phyloP scores from a whole-genome alignment of 2,797 vertebrate genomes.

The Amniataba percoides region DNA sequence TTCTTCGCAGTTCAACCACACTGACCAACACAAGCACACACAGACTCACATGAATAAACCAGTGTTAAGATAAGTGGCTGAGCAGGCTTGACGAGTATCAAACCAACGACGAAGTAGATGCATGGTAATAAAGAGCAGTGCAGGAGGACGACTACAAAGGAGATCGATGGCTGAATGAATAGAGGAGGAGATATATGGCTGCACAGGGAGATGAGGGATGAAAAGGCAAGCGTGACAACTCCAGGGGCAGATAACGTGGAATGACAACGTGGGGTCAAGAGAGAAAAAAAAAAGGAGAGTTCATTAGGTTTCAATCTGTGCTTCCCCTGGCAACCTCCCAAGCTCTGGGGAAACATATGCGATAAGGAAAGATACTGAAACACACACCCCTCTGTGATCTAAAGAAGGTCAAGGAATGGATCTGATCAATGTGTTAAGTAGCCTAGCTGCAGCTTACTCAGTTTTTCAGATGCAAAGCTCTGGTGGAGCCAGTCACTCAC shows the following conservation, averaged over 20 bases:
- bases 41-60: conserved; percentile 27
- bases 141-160: conserved; percentile 8
- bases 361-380: conserved; percentile 19
- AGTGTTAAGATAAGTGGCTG: conserved; percentile 33
- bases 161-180: conserved; percentile 49
- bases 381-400: conserved; percentile 2
- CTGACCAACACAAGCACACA: background rate
- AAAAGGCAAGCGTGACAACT: conserved; percentile 33
- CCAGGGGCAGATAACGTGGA: conserved; percentile 44
- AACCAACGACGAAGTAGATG: conserved; percentile 34
- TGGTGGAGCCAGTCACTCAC: conserved; percentile 6
- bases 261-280: conserved; percentile 13
- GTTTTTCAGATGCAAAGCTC: conserved; percentile 34
- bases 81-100: conserved; percentile 49
- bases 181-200: conserved; percentile 16
- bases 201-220: conserved; percentile 6
- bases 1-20: conserved; percentile 17
- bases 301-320: conserved; percentile 56
- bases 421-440: conserved; percentile 16
- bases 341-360: conserved; percentile 20
- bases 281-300: conserved; percentile 48
- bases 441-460: conserved; percentile 6
- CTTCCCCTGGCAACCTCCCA: conserved; percentile 34
- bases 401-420: conserved; percentile 12
- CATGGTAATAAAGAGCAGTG: conserved; percentile 4